These are phyloP conservation scores for Crenuchus spilurus DNA, from an alignment of 2,797 vertebrate genomes.

Conservation along the genomic window DNA sequence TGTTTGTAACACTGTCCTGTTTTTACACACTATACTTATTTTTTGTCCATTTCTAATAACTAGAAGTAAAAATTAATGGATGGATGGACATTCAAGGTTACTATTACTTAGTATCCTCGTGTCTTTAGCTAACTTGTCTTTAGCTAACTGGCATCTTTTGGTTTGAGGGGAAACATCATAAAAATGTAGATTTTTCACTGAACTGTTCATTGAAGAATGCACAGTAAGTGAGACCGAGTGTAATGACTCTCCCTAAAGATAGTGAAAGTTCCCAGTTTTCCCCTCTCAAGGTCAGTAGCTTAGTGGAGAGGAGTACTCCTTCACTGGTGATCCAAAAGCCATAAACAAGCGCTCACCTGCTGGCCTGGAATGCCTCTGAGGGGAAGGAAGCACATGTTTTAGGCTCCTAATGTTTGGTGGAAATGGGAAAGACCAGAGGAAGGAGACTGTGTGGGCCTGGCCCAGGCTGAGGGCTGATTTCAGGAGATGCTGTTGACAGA, in stretches of 20 bases:
- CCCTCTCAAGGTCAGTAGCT: neutral
- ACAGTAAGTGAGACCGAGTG: neutral
- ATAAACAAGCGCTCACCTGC: constrained; percentile 24
- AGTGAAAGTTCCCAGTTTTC: neutral
- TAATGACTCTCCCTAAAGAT: neutral
- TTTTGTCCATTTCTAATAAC: no score
- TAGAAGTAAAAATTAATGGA: no score
- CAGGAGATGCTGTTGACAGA: constrained; percentile 34
- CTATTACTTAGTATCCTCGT: no score
- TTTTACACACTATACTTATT: no score
- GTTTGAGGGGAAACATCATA: neutral
- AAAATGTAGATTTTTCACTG: neutral
- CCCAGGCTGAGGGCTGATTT: constrained; percentile 24
- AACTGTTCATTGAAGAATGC: neutral
- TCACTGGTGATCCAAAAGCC: neutral
- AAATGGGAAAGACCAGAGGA: constrained; percentile 51
- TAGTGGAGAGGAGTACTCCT: neutral
- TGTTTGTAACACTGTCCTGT: no score
- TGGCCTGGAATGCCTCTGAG: constrained; percentile 10
- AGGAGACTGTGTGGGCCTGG: constrained; percentile 15
- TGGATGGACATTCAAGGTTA: no score
- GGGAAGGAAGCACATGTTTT: constrained; percentile 46
- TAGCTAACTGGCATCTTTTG: no score
- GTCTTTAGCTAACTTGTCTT: no score
- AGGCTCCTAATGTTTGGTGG: constrained; percentile 37